These are phyloP conservation scores for Masticophis lateralis DNA, from an alignment of 2,797 vertebrate genomes.

Conservation along the genomic window DNA sequence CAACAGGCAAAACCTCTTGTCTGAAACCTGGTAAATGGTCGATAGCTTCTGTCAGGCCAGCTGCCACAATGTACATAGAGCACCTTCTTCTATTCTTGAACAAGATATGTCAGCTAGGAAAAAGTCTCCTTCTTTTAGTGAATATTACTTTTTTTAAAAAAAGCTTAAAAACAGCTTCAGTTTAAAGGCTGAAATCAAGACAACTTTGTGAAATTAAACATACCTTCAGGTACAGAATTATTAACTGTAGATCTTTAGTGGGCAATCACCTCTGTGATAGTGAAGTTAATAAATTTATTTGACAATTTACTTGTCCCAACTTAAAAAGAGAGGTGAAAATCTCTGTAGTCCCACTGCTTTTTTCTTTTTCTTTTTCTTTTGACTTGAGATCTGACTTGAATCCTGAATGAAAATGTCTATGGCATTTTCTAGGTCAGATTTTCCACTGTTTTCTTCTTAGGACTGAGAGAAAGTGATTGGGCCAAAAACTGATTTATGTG, in stretches of 20 bases:
- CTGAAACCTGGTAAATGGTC: not conserved
- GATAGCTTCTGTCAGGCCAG: not conserved
- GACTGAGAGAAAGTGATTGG: not conserved
- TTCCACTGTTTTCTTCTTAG: not conserved
- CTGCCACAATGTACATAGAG: not conserved
- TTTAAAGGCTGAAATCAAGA: not conserved
- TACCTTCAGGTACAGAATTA: not conserved
- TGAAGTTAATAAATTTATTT: not conserved
- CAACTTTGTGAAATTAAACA: not conserved
- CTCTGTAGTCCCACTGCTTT: not conserved
- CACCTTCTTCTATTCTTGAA: not conserved
- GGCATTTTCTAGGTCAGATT: not conserved
- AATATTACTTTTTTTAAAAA: no score
- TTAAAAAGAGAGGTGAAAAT: not conserved
- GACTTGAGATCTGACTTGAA: not conserved
- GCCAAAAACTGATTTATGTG: not conserved
- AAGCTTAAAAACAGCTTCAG: not conserved
- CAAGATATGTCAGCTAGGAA: not conserved
- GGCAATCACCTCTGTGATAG: not conserved
- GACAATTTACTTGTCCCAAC: not conserved
- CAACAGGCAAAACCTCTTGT: not conserved
- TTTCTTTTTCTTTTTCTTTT: not conserved
- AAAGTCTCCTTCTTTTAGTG: not conserved
- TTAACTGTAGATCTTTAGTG: not conserved
- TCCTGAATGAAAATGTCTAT: not conserved